These are phyloP conservation scores for Babylonia areolata DNA, from an alignment of 1,140 invertebrate species.

Conservation along the genomic window DNA sequence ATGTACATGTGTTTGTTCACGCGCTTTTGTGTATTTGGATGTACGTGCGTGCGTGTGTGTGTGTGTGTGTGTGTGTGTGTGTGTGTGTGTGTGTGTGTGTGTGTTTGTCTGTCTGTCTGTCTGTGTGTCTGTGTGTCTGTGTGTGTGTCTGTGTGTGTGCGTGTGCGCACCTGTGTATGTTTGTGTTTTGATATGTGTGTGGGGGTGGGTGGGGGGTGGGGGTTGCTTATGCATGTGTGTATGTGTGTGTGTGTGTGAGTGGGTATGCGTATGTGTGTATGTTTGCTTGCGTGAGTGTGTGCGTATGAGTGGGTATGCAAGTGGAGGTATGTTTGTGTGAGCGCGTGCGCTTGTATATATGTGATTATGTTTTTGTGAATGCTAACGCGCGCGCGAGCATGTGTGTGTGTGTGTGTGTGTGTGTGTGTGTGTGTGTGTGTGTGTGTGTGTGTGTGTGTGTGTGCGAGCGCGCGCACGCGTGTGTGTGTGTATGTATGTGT, in stretches of 20 bases:
- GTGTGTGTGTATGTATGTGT: background rate
- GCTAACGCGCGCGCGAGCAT: too few species aligned
- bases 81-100: too few species aligned
- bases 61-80: too few species aligned
- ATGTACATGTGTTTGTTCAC: too few species aligned
- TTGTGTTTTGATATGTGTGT: background rate
- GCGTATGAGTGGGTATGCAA: too few species aligned
- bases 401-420: background rate
- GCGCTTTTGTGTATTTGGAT: too few species aligned
- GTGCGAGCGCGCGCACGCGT: background rate
- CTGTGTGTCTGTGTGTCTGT: background rate
- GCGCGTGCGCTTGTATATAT: background rate
- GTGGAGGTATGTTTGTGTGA: too few species aligned
- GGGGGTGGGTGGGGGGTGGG: too few species aligned
- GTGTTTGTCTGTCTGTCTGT: background rate
- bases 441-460: background rate
- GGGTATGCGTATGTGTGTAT: too few species aligned
- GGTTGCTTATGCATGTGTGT: background rate
- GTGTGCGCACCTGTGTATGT: background rate
- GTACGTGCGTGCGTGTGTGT: too few species aligned
- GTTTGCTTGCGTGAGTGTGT: too few species aligned
- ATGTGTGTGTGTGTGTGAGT: too few species aligned
- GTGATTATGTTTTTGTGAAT: background rate
- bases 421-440: background rate
- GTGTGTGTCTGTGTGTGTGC: background rate